phyloP scores from a whole-genome alignment of 2,113 vertebrate species.

The Hydropotes inermis region DNA sequence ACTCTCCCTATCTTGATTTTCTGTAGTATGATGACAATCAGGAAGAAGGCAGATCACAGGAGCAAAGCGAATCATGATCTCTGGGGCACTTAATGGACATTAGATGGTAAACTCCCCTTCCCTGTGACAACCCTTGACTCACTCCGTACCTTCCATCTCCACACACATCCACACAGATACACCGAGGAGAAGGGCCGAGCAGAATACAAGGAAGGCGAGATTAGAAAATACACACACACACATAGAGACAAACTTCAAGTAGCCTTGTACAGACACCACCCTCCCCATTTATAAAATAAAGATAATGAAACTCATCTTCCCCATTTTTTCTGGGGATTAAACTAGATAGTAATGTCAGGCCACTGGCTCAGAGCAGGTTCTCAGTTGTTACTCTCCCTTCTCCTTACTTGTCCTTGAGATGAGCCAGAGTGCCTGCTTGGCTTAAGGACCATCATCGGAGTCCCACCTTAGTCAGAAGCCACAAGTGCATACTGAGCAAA shows the following conservation, averaged over 20 bases:
- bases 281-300: slow-evolving; percentile 10
- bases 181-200: neutral
- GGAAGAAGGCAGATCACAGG: neutral
- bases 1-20: neutral
- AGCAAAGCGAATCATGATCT: neutral
- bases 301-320: neutral
- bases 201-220: neutral
- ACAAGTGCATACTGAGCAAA: neutral
- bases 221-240: neutral
- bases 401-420: neutral
- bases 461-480: neutral
- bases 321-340: neutral
- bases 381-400: neutral
- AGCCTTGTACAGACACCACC: neutral
- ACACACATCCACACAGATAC: neutral
- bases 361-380: neutral
- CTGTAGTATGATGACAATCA: neutral
- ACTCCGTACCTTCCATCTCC: neutral
- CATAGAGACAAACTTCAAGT: neutral
- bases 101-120: neutral
- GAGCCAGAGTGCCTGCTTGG: neutral
- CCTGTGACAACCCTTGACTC: neutral
- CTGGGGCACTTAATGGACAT: neutral
- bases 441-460: neutral
- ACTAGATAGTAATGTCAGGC: neutral